Evolutionary conservation across 2,888 invertebrate genomes (phyloP).

Genomic region (Zelleria hepariella): DNA sequence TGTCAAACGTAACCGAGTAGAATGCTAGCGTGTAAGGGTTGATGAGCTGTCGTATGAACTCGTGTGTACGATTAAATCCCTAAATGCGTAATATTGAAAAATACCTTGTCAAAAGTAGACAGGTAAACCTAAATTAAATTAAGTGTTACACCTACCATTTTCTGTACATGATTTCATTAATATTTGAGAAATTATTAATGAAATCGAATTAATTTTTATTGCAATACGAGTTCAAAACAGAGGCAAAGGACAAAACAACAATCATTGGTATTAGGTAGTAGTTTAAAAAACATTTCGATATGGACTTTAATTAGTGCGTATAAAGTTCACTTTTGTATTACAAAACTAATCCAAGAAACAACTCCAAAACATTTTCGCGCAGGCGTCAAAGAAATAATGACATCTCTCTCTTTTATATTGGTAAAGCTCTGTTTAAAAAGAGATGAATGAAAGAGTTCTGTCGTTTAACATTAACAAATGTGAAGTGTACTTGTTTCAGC

Average conservation of each 20-base stretch:
- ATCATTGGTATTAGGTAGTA: not conserved
- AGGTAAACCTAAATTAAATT: no score
- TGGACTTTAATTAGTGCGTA: not conserved
- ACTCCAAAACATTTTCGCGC: constrained; percentile 24
- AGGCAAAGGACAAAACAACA: not conserved
- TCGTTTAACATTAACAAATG: constrained; percentile 3
- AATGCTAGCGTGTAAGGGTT: no score
- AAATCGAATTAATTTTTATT: no score
- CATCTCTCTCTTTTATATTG: constrained; percentile 7
- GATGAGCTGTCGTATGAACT: no score
- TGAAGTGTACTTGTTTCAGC: constrained; percentile 3
- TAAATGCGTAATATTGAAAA: no score
- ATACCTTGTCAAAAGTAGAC: no score
- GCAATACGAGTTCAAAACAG: not conserved
- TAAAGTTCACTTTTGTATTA: not conserved
- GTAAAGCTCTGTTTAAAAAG: not conserved
- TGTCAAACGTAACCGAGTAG: no score
- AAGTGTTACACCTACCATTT: no score
- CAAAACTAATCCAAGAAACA: constrained; percentile 5
- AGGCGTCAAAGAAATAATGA: constrained; percentile 26
- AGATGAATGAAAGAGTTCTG: not conserved
- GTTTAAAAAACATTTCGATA: not conserved
- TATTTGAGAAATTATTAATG: no score
- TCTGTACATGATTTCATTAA: no score
- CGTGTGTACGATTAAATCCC: no score